Percentiles rank a stretch among this genome's conserved stretches.
phyloP scores from a whole-genome alignment of 1,140 invertebrate species.

The Drosophila sucinea region DNA sequence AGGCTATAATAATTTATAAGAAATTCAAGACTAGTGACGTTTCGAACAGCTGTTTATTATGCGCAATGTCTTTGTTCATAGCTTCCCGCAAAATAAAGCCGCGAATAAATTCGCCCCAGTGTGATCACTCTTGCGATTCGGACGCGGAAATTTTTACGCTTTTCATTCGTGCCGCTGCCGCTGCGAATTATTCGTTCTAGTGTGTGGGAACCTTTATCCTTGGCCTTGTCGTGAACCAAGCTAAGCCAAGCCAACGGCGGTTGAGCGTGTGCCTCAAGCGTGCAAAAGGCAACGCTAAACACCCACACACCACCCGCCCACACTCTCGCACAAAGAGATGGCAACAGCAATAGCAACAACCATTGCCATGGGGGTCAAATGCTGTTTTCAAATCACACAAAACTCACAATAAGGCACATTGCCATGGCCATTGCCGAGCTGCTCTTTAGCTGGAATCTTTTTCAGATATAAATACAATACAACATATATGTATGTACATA shows the following conservation, averaged over 20 bases:
- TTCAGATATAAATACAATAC: neutral
- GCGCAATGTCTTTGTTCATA: too few relatives aligned
- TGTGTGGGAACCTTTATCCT: constrained; percentile 2
- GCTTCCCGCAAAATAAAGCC: too few relatives aligned
- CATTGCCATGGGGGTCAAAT: constrained; percentile 30
- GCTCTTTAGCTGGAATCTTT: constrained; percentile 3
- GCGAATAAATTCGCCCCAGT: too few relatives aligned
- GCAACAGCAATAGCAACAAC: constrained; percentile 11
- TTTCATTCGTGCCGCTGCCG: too few relatives aligned
- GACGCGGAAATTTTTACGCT: too few relatives aligned
- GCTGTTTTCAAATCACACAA: constrained; percentile 28
- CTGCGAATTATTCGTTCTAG: too few relatives aligned
- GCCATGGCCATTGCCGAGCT: constrained; percentile 16
- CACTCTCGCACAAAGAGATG: constrained; percentile 1
- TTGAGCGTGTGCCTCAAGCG: constrained; percentile 8
- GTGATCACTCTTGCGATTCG: too few relatives aligned
- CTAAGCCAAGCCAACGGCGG: constrained; percentile 19
- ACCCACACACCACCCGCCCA: neutral
- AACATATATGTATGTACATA: too few relatives aligned
- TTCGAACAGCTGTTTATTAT: too few relatives aligned
- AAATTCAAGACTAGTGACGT: too few relatives aligned
- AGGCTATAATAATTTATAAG: too few relatives aligned
- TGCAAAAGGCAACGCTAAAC: constrained; percentile 17
- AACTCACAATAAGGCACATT: constrained; percentile 12
- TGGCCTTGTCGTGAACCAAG: constrained; percentile 15